Evolutionary conservation across 1,140 invertebrate genomes (phyloP).

Genomic region (Psix sp.): DNA sequence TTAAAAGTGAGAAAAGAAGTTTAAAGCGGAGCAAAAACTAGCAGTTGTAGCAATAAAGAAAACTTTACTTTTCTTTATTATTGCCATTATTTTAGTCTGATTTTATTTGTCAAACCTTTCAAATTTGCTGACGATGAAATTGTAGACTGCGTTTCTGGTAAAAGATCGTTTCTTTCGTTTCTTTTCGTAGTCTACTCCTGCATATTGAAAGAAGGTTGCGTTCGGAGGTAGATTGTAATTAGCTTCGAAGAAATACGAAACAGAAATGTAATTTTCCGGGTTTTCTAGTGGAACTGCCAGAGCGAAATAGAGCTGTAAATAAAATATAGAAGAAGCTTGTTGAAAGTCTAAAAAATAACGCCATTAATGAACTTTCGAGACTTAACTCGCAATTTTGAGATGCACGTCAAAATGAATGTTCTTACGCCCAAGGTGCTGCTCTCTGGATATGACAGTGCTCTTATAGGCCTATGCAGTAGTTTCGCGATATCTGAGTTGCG

Average conservation of each 20-base stretch:
- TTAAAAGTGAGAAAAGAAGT: too few relatives aligned
- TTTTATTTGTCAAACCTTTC: slow-evolving; percentile 68
- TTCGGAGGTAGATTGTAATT: slow-evolving; percentile 80
- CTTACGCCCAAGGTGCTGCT: slow-evolving; percentile 69
- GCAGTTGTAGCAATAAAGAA: too few relatives aligned
- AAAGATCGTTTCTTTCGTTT: slow-evolving; percentile 63
- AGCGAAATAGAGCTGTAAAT: slow-evolving; percentile 80
- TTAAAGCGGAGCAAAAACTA: too few relatives aligned
- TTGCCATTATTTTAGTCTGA: too few relatives aligned
- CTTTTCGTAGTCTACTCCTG: slow-evolving; percentile 40
- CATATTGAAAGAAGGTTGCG: slow-evolving; percentile 62
- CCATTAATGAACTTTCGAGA: slow-evolving; percentile 40
- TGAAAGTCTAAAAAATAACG: slow-evolving; percentile 14
- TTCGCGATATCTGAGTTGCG: slow-evolving; percentile 70
- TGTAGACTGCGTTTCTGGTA: slow-evolving; percentile 68
- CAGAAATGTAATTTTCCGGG: slow-evolving; percentile 82
- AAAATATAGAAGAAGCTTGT: slow-evolving; percentile 17
- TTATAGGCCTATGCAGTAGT: slow-evolving; percentile 72
- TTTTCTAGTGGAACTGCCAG: slow-evolving; percentile 84
- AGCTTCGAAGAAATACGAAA: slow-evolving; percentile 86
- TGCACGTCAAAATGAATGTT: slow-evolving; percentile 31
- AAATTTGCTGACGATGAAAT: slow-evolving; percentile 69
- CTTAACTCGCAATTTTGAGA: slow-evolving; percentile 26
- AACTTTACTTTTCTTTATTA: too few relatives aligned
- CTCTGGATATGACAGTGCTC: slow-evolving; percentile 68